Evolutionary conservation across 1,140 invertebrate genomes (phyloP), one percentile per base, ranked within the genome.

Genomic region (Acyrthosiphon pisum): DNA sequence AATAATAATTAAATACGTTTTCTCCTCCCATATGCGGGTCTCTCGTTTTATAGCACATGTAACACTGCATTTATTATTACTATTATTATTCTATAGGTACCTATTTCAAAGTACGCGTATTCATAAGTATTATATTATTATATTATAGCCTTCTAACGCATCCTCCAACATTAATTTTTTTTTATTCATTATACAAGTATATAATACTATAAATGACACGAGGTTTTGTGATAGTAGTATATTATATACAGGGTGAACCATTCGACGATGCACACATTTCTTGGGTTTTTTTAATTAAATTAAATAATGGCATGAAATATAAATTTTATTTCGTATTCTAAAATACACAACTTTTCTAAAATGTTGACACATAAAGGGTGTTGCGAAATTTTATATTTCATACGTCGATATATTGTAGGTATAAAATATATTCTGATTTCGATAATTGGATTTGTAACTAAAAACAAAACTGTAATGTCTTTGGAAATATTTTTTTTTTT

Each of bases 21-120:
- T 68, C 60, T 68, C 60, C 60, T n/a, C 60, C 60, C 60, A 68
- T 68, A 68, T 68, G 60, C 60, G 60, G 60, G 60, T 68, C 60
- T 68, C 30, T 68, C 60, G 14, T 68, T 68, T 68, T 68, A 68
- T 68, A n/a, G 60, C n/a, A n/a, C 60, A 14, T 68, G 30, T 68
- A 68, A 68, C 30, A 68, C 6, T 68, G 60, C 60, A 68, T 68
- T 68, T 68, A 68, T 50, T 23, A 53, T 53, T 30, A 60, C 30
- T 23, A 53, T 53, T 30, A 60, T 60, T 68, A 68, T n/a, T 68
- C 30, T 68, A 68, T 68, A n/a, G 30, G 30, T 68, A 68, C 60
- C 60, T 68, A n/a, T 68, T 68, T 30, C 60, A 68, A 68, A n/a
- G 60, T 68, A 20, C 60, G 11, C 18, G 4, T 18, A 68, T 68